Conservation (phyloP, 2,888 invertebrate genomes). For the Argyra leucocephala region DNA sequence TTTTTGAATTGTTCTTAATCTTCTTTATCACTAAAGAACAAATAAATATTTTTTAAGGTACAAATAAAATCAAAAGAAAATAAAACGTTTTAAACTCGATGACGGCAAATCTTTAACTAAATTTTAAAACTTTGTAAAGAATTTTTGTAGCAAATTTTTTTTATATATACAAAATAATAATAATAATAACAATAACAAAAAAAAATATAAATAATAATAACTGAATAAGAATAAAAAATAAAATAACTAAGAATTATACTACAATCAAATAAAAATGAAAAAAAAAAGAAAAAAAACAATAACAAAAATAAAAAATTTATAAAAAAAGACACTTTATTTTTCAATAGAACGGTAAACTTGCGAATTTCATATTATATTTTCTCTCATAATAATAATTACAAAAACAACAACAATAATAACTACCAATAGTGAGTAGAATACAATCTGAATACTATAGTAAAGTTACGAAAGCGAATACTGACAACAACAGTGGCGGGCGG, state of each 20-base stretch:
- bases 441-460: too few species aligned
- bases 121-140: neutral
- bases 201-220: neutral
- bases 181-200: neutral
- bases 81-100: constrained; percentile 1
- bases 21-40: too few species aligned
- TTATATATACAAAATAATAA: neutral
- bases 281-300: neutral
- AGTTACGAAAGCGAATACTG: too few species aligned
- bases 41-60: too few species aligned
- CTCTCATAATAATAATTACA: neutral
- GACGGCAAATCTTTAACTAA: constrained; percentile 1
- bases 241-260: neutral
- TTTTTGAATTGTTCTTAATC: too few species aligned
- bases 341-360: constrained; percentile 6
- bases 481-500: too few species aligned
- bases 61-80: too few species aligned
- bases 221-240: neutral
- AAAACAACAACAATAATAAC: neutral
- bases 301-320: neutral
- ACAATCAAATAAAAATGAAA: neutral
- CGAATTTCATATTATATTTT: neutral
- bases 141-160: neutral
- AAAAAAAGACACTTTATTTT: neutral
- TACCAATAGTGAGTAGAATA: neutral